Evolutionary conservation across 2,888 invertebrate species (phyloP).

Genomic region (Philopedon plagiatum): DNA sequence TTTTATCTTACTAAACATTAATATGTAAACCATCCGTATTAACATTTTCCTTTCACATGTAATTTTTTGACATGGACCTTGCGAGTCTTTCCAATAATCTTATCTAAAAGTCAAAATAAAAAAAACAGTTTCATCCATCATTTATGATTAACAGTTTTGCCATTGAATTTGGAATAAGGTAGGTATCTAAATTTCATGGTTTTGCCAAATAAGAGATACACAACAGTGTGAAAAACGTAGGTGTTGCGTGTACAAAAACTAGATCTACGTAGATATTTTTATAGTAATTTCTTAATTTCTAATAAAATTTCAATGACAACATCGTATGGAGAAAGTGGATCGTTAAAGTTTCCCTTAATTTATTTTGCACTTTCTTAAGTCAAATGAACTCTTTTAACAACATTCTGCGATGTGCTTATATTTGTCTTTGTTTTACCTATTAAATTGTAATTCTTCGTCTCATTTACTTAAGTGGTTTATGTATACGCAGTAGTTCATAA

Average conservation of each 20-base stretch:
- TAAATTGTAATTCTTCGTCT: background rate
- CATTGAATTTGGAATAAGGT: too few relatives aligned
- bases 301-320: constrained; percentile 16
- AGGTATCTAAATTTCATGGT: too few relatives aligned
- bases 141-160: too few relatives aligned
- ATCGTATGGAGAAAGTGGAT: constrained; percentile 18
- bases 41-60: too few relatives aligned
- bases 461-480: background rate
- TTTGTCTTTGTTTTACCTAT: background rate
- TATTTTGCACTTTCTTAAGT: constrained; percentile 22
- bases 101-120: too few relatives aligned
- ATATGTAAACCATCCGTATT: too few relatives aligned
- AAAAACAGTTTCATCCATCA: too few relatives aligned
- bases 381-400: constrained; percentile 1
- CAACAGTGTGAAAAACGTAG: too few relatives aligned
- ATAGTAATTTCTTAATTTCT: constrained; percentile 20
- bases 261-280: constrained; percentile 14
- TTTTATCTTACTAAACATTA: too few relatives aligned
- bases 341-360: constrained; percentile 21
- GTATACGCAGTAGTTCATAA: background rate
- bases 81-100: too few relatives aligned
- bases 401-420: background rate
- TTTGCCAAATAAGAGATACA: too few relatives aligned
- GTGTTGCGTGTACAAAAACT: background rate
- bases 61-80: too few relatives aligned